Percentiles rank a stretch among this genome's conserved stretches.
phyloP scores from a whole-genome alignment of 2,113 vertebrate species.

The Ophthalmolycus amberensis region DNA sequence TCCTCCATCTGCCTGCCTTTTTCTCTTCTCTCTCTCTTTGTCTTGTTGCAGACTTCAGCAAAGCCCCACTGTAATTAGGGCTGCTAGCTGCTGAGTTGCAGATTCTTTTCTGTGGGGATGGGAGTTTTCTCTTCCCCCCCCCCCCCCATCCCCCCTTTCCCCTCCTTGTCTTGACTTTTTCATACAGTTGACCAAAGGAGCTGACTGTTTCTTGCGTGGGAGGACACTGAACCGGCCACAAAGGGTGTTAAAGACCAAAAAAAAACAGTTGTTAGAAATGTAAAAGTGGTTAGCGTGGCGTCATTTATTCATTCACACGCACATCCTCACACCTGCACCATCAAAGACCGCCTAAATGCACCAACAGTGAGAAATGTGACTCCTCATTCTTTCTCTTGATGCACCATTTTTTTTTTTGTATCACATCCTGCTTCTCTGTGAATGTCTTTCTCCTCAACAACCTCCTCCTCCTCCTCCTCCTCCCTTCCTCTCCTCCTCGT shows the following conservation, averaged over 20 bases:
- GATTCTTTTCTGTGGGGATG: slow-evolving; percentile 80
- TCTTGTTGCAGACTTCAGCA: slow-evolving; percentile 85
- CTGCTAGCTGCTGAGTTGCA: slow-evolving; percentile 83
- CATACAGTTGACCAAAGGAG: slow-evolving; percentile 60
- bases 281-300: neutral
- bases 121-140: slow-evolving; percentile 39
- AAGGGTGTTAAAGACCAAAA: slow-evolving; percentile 10
- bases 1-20: slow-evolving; percentile 6
- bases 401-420: slow-evolving; percentile 13
- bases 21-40: slow-evolving; percentile 6
- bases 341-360: slow-evolving; percentile 51
- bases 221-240: slow-evolving; percentile 19
- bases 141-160: neutral
- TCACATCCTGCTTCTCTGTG: slow-evolving; percentile 46
- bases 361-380: slow-evolving; percentile 41
- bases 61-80: slow-evolving; percentile 83
- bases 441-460: slow-evolving; percentile 47
- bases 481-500: slow-evolving; percentile 54
- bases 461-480: slow-evolving; percentile 20
- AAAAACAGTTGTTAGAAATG: slow-evolving; percentile 6
- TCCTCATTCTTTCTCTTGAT: slow-evolving; percentile 36
- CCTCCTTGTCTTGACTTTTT: slow-evolving; percentile 51
- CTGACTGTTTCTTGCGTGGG: slow-evolving; percentile 52
- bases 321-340: slow-evolving; percentile 52
- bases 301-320: slow-evolving; percentile 2